Base-by-base conservation (phyloP, 2,113 vertebrate genomes). In the Mormoops blainvillei region DNA sequence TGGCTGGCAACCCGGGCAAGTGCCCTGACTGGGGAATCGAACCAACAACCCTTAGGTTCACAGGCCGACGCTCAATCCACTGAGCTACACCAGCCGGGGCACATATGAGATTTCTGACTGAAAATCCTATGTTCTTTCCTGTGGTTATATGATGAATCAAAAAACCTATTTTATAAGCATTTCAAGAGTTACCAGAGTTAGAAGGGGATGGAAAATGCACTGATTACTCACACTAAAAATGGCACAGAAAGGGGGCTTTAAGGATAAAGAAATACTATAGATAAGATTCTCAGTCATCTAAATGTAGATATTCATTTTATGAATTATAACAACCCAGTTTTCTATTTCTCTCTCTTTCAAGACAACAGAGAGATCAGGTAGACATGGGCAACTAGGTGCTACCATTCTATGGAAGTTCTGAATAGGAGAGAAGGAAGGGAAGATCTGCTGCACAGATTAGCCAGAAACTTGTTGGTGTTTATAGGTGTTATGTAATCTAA, bases 161-260 rank as follows among this genome's bases (percentile, higher is more conserved):
- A 94, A 92, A 43, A 83, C 63, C 38, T 78, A 63, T 65, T 93
- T 87, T 85, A 77, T 74, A 93, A 95, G 74, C 50, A 83, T 87
- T 89, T 92, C 13, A 89, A 80, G 65, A 96, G 58, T 50, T 87
- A 87, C n/a, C 50, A 87, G 71, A 91, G 28, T 65, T 92, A 31
- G 56, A 36, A 63, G 12, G 19, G 28, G 52, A 14, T 3, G 13
- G 38, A 12, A 74, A 92, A 87, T 56, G 18, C 19, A 91, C 33
- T 56, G 52, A 94, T 87, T 87, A 63, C 36, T 61, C 67, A 91
- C 36, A 81, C 20, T 54, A 76, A 86, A 95, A 94, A 65, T 95
- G 70, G 61, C 38, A 63, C 5, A 80, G 36, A 85, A 78, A 28
- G 26, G 26, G 77, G 41, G 22, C 24, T 91, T 89, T 89, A 92